A percentile compares a stretch with the other conserved stretches of the same genome.
Conservation (phyloP, 2,888 invertebrate species). For the Podabrus alpinus region DNA sequence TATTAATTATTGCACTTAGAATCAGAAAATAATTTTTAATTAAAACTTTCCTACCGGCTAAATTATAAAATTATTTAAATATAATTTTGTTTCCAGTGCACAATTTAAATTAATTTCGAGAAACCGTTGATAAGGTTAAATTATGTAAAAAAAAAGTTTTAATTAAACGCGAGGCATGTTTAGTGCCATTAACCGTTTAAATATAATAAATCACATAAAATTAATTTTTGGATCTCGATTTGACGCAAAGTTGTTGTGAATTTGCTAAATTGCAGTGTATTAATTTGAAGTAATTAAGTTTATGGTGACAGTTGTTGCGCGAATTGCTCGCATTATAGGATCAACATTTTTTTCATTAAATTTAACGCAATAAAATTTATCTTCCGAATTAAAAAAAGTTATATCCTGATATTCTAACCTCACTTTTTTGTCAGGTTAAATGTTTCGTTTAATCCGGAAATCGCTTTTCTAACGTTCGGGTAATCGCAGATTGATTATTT, state of each 20-base stretch:
- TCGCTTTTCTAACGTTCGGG: no score
- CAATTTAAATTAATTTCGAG: not conserved
- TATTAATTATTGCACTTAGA: not conserved
- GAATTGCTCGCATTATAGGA: not conserved
- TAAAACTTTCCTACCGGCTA: not conserved
- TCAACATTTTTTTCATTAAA: not conserved
- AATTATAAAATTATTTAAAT: not conserved
- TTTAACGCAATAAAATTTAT: not conserved
- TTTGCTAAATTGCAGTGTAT: not conserved
- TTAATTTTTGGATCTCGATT: not conserved
- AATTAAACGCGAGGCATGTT: constrained; percentile 1
- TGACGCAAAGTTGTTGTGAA: not conserved
- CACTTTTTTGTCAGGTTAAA: not conserved
- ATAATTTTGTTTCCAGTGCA: not conserved
- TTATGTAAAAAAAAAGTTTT: not conserved
- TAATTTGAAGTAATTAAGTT: not conserved
- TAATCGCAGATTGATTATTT: no score
- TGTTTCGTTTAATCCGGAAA: not conserved
- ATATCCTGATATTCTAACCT: not conserved
- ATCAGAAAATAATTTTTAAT: not conserved
- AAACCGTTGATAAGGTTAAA: not conserved
- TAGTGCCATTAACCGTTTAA: not conserved
- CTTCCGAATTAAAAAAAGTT: not conserved
- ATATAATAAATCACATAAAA: not conserved
- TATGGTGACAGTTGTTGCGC: not conserved